phyloP scores from a whole-genome alignment of 2,888 invertebrate genomes.

The Drosophila neutralis region DNA sequence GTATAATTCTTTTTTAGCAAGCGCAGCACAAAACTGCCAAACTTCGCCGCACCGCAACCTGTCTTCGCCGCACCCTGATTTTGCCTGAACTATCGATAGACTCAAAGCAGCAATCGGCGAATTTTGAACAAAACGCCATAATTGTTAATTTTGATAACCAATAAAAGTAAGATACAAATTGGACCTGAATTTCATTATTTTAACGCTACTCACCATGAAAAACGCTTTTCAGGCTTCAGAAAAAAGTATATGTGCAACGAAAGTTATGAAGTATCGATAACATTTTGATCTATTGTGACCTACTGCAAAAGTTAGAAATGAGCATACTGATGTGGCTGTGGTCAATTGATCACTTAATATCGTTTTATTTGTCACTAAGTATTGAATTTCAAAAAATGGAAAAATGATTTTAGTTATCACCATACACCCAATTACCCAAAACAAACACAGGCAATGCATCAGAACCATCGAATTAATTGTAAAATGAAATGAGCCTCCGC shows the following conservation, averaged over 20 bases:
- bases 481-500: neutral
- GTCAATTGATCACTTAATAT: neutral
- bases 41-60: slow-evolving; percentile 32
- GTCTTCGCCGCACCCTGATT: slow-evolving; percentile 27
- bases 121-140: neutral
- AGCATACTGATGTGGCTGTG: neutral
- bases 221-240: too few species aligned
- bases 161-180: too few species aligned
- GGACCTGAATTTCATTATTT: neutral
- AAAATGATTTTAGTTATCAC: neutral
- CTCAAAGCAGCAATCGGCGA: neutral
- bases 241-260: neutral
- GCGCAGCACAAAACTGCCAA: slow-evolving; percentile 42
- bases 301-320: neutral
- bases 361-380: neutral
- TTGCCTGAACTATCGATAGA: slow-evolving; percentile 12
- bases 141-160: neutral
- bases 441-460: neutral
- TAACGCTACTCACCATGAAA: neutral
- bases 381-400: neutral
- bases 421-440: neutral
- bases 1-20: slow-evolving; percentile 41
- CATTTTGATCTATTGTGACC: neutral
- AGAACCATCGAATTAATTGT: neutral
- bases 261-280: neutral